phyloP scores from a whole-genome alignment of 2,888 invertebrate species.

The Machimus atricapillus region DNA sequence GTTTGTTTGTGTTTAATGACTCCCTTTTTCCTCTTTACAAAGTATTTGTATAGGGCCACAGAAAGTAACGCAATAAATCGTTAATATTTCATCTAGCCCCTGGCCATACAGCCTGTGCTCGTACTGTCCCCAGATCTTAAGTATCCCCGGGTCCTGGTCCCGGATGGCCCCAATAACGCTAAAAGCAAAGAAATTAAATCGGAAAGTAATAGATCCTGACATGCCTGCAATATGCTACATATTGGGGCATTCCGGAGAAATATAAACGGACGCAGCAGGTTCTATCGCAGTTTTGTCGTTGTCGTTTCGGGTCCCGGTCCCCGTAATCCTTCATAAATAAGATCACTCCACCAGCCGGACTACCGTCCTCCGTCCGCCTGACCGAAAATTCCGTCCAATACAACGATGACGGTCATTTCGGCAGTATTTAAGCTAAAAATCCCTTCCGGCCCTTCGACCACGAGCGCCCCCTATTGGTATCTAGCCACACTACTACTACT shows the following conservation, averaged over 20 bases:
- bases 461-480: background rate
- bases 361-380: background rate
- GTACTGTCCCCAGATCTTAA: background rate
- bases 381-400: background rate
- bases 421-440: slow-evolving; percentile 37
- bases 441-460: background rate
- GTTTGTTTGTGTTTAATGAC: background rate
- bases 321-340: slow-evolving; percentile 25
- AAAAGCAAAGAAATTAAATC: slow-evolving; percentile 31
- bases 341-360: background rate
- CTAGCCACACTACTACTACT: background rate
- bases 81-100: background rate
- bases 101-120: background rate
- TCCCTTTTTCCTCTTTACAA: background rate
- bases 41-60: background rate
- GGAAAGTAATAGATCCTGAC: slow-evolving; percentile 27
- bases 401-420: slow-evolving; percentile 30
- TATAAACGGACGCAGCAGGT: slow-evolving; percentile 11
- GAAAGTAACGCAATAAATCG: background rate
- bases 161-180: background rate
- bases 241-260: slow-evolving; percentile 16
- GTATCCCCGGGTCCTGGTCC: background rate
- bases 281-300: background rate
- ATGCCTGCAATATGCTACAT: slow-evolving; percentile 38
- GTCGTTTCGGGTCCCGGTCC: background rate